phyloP scores from a whole-genome alignment of 2,113 vertebrate species.

The Oophaga pumilio region DNA sequence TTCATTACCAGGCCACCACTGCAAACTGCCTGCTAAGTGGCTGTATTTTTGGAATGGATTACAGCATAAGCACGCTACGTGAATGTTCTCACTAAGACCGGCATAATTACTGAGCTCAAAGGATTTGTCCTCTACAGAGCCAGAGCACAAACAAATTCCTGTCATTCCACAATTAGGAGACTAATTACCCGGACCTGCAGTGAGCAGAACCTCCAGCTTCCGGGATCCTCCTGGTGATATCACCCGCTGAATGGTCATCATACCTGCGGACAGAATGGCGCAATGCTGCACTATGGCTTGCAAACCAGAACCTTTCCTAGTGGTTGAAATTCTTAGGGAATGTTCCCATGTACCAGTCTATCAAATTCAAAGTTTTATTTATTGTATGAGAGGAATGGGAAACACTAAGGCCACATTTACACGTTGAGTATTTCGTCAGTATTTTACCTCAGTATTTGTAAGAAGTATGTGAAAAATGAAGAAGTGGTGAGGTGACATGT shows the following conservation, averaged over 20 bases:
- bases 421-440: too few relatives aligned
- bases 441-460: too few relatives aligned
- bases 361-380: too few relatives aligned
- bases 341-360: too few relatives aligned
- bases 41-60: slow-evolving; percentile 47
- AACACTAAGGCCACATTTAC: too few relatives aligned
- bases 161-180: slow-evolving; percentile 39
- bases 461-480: too few relatives aligned
- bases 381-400: too few relatives aligned
- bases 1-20: not conserved
- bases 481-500: too few relatives aligned
- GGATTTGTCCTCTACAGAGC: slow-evolving; percentile 17
- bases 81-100: slow-evolving; percentile 28
- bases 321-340: not conserved
- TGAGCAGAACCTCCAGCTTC: not conserved
- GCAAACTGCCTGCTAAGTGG: not conserved
- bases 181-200: not conserved
- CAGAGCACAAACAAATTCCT: slow-evolving; percentile 50
- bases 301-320: slow-evolving; percentile 35
- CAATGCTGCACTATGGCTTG: not conserved
- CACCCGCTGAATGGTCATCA: not conserved
- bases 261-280: not conserved
- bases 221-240: not conserved
- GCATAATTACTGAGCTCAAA: slow-evolving; percentile 34
- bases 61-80: slow-evolving; percentile 12